phyloP scores from a whole-genome alignment of 2,888 invertebrate genomes.

The Agonopterix arenella region DNA sequence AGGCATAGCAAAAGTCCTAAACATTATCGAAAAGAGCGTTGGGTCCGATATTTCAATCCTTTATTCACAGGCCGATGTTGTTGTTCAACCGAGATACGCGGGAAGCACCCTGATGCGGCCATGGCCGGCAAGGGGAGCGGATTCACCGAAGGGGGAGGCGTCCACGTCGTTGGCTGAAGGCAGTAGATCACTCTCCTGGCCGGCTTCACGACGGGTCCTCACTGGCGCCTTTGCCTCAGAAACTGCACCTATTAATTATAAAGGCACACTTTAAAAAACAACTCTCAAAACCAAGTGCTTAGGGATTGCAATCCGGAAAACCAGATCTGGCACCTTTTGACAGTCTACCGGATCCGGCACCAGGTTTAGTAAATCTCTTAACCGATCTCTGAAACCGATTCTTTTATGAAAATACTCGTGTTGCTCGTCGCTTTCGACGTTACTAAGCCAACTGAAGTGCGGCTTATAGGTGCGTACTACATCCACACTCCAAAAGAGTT shows the following conservation, averaged over 20 bases:
- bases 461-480: too few relatives aligned
- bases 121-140: conserved; percentile 44
- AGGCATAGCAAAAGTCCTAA: conserved; percentile 4
- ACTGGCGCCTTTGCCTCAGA: conserved; percentile 22
- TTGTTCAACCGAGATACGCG: conserved; percentile 55
- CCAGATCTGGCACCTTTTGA: too few relatives aligned
- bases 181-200: conserved; percentile 56
- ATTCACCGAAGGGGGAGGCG: conserved; percentile 51
- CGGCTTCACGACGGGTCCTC: conserved; percentile 48
- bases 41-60: not conserved
- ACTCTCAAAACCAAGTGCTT: too few relatives aligned
- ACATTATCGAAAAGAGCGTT: conserved; percentile 3
- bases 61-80: not conserved
- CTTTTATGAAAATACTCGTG: too few relatives aligned
- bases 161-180: conserved; percentile 50
- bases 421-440: too few relatives aligned
- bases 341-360: too few relatives aligned
- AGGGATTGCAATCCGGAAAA: too few relatives aligned
- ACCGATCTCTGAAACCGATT: too few relatives aligned
- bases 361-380: too few relatives aligned
- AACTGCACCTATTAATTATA: conserved; percentile 23
- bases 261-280: too few relatives aligned
- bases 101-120: conserved; percentile 61
- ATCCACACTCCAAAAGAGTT: too few relatives aligned
- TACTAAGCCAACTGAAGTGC: too few relatives aligned